phyloP scores from a whole-genome alignment of 2,797 vertebrate genomes.

The Capromys pilorides region DNA sequence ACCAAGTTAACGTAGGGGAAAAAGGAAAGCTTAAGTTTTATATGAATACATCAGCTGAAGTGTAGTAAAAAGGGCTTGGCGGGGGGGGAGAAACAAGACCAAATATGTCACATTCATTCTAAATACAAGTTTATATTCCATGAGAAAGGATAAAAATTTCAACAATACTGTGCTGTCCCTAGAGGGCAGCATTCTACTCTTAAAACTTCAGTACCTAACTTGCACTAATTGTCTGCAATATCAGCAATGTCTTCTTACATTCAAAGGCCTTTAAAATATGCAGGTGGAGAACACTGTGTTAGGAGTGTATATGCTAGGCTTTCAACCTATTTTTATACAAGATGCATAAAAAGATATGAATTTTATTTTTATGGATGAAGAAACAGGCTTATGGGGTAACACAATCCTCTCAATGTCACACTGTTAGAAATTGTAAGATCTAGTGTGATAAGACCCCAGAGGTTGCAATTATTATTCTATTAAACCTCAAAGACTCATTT shows the following conservation, averaged over 20 bases:
- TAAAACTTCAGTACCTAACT: slow-evolving; percentile 21
- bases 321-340: slow-evolving; percentile 25
- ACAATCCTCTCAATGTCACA: neutral
- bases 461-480: neutral
- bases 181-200: slow-evolving; percentile 52
- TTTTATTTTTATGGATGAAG: slow-evolving; percentile 38
- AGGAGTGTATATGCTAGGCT: neutral
- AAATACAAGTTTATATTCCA: slow-evolving; percentile 32
- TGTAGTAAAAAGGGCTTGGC: neutral
- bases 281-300: neutral
- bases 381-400: neutral
- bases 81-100: neutral
- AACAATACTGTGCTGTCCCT: neutral
- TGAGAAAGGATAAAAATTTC: neutral
- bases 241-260: slow-evolving; percentile 21
- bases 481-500: neutral
- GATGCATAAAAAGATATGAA: neutral
- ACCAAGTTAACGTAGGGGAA: neutral
- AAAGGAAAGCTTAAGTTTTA: neutral
- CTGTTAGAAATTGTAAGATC: neutral
- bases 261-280: slow-evolving; percentile 9
- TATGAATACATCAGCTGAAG: neutral
- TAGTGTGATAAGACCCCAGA: neutral
- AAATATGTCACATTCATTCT: neutral
- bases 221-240: neutral